These are phyloP conservation scores for Psittacula derbiana DNA, from an alignment of 2,797 vertebrate species.

Conservation along the genomic window DNA sequence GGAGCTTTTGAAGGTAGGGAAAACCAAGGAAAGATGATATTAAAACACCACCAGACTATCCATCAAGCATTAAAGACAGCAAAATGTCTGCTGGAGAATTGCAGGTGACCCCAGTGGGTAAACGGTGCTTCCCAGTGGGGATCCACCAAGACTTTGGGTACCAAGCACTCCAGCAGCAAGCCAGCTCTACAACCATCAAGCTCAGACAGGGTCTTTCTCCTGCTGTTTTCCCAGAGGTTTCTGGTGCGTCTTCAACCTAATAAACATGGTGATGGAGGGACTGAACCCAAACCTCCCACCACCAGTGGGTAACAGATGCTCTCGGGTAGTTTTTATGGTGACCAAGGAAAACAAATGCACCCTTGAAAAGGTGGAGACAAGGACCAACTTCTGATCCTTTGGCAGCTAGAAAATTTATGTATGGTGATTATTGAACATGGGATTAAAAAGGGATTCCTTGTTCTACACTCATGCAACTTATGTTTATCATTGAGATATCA, in stretches of 20 bases:
- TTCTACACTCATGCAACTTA: background rate
- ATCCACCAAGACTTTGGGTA: background rate
- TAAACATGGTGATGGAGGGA: background rate
- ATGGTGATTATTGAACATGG: background rate
- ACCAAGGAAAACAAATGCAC: background rate
- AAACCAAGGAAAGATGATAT: background rate
- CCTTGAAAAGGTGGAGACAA: background rate
- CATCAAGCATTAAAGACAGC: background rate
- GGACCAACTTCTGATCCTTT: background rate
- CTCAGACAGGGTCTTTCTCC: background rate
- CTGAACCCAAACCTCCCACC: background rate
- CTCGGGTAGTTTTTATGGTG: background rate
- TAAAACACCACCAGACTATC: background rate
- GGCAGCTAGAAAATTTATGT: background rate
- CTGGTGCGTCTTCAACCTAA: background rate
- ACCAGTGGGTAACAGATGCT: background rate
- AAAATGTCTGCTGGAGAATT: background rate
- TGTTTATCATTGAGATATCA: background rate
- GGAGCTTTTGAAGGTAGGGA: fast-evolving
- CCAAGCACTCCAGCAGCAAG: background rate
- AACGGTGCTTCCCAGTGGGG: background rate
- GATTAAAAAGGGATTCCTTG: background rate
- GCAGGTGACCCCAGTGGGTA: background rate
- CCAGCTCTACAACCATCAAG: background rate
- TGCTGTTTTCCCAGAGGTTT: background rate